These are phyloP conservation scores for Drosophila borborema DNA, from an alignment of 2,888 invertebrate genomes.

Conservation along the genomic window DNA sequence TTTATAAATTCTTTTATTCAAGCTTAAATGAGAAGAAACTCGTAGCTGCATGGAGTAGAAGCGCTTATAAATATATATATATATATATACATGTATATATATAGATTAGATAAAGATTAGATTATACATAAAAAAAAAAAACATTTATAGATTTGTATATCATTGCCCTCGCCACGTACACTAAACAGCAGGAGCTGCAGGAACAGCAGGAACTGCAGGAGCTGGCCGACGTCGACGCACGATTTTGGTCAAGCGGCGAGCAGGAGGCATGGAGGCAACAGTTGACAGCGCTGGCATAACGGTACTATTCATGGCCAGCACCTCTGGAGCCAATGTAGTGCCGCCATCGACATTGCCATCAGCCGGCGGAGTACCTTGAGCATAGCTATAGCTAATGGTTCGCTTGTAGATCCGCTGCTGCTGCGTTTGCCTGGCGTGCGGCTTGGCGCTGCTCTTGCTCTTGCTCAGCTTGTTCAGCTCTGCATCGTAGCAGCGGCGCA, in stretches of 20 bases:
- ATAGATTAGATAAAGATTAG: not conserved
- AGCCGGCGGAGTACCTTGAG: slow-evolving; percentile 31
- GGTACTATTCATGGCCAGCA: not conserved
- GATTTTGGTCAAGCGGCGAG: slow-evolving; percentile 9
- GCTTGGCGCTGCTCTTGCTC: slow-evolving; percentile 12
- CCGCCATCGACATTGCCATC: not conserved
- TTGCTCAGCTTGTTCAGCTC: slow-evolving; percentile 19
- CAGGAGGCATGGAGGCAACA: not conserved
- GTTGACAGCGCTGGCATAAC: not conserved
- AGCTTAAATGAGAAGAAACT: no score
- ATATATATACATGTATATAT: not conserved
- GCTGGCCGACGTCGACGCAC: slow-evolving; percentile 21
- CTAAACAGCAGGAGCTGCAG: not conserved
- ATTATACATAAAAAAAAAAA: slow-evolving; percentile 2
- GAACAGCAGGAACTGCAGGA: not conserved
- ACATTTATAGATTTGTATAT: not conserved
- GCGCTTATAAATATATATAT: not conserved
- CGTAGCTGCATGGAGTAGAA: not conserved
- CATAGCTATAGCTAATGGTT: slow-evolving; percentile 74
- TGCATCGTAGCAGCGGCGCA: slow-evolving; percentile 72
- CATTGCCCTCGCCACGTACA: not conserved
- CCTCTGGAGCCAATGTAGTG: not conserved
- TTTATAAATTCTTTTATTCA: no score
- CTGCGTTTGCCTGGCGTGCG: slow-evolving; percentile 28
- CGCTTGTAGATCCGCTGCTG: slow-evolving; percentile 78